phyloP scores from a whole-genome alignment of 2,113 vertebrate genomes.

The Calyptomena viridis region DNA sequence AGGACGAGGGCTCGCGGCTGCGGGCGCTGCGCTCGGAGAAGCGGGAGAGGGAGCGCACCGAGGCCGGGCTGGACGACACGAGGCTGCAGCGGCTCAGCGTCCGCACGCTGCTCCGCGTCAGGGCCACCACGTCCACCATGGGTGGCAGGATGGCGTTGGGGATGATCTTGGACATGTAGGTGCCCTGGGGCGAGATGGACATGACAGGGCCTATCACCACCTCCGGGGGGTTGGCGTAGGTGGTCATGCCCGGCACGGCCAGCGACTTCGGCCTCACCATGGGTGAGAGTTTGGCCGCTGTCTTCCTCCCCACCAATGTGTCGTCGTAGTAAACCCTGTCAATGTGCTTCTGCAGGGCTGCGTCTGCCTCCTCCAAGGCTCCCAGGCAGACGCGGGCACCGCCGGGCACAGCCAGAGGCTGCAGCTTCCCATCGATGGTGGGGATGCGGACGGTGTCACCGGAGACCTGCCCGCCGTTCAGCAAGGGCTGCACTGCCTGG shows the following conservation, averaged over 20 bases:
- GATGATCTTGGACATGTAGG: constrained; percentile 96
- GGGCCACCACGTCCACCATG: constrained; percentile 90
- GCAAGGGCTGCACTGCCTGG: constrained; percentile 34
- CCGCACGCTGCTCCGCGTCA: constrained; percentile 78
- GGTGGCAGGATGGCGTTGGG: constrained; percentile 91
- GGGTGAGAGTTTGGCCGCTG: constrained; percentile 62
- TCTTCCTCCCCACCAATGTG: constrained; percentile 74
- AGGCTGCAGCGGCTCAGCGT: constrained; percentile 88
- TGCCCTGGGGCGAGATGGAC: constrained; percentile 93
- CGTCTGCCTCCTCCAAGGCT: constrained; percentile 60
- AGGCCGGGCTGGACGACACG: constrained; percentile 82
- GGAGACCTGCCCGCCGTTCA: constrained; percentile 36
- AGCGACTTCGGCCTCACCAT: constrained; percentile 86
- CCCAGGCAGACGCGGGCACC: constrained; percentile 82
- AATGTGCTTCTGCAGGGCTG: constrained; percentile 78
- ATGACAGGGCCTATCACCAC: constrained; percentile 84
- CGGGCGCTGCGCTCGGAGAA: constrained; percentile 63
- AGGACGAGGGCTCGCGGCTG: constrained; percentile 72
- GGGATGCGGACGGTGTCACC: constrained; percentile 78
- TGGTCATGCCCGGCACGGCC: constrained; percentile 87
- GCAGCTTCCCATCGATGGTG: constrained; percentile 81
- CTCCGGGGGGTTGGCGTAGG: constrained; percentile 78
- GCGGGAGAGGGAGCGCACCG: constrained; percentile 75
- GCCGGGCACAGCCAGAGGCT: background rate
- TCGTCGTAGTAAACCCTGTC: constrained; percentile 80